phyloP scores from a whole-genome alignment of 2,888 invertebrate genomes.

The Shargacucullia verbasci region DNA sequence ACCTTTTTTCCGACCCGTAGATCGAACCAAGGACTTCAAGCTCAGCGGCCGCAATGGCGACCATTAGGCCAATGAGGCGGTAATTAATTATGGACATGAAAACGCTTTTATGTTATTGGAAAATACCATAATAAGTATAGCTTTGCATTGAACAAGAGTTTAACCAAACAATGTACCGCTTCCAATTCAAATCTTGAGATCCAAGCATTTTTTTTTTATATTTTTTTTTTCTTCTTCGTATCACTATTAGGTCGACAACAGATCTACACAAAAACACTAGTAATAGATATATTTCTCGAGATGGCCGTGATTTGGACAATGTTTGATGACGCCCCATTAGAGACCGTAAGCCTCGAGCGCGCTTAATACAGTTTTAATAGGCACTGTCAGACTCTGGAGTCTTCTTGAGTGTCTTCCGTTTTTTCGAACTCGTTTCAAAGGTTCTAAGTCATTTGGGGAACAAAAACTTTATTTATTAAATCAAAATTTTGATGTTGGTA shows the following conservation, averaged over 20 bases:
- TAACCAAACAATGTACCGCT: no score
- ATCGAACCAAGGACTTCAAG: no score
- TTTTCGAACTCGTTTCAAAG: slow-evolving; percentile 33
- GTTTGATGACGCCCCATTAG: slow-evolving; percentile 71
- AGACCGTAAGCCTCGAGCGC: slow-evolving; percentile 63
- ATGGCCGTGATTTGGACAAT: slow-evolving; percentile 62
- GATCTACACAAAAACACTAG: slow-evolving; percentile 28
- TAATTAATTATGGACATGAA: no score
- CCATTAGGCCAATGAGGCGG: no score
- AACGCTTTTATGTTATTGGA: no score
- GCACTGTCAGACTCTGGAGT: slow-evolving; percentile 48
- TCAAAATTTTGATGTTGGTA: slow-evolving; percentile 2
- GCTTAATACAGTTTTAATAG: slow-evolving; percentile 76
- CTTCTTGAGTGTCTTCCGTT: slow-evolving; percentile 30
- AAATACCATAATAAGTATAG: no score
- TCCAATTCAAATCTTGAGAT: no score
- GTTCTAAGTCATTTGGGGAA: slow-evolving; percentile 20
- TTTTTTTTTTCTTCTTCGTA: slow-evolving; percentile 1
- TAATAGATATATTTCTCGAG: slow-evolving; percentile 39
- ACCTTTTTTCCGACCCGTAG: no score
- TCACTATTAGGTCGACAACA: not conserved
- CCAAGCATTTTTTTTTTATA: no score
- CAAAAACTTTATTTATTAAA: slow-evolving; percentile 16
- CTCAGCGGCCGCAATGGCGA: no score
- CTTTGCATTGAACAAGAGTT: no score